These are phyloP conservation scores for Falco berigora DNA, from an alignment of 2,797 vertebrate genomes.

Conservation along the genomic window DNA sequence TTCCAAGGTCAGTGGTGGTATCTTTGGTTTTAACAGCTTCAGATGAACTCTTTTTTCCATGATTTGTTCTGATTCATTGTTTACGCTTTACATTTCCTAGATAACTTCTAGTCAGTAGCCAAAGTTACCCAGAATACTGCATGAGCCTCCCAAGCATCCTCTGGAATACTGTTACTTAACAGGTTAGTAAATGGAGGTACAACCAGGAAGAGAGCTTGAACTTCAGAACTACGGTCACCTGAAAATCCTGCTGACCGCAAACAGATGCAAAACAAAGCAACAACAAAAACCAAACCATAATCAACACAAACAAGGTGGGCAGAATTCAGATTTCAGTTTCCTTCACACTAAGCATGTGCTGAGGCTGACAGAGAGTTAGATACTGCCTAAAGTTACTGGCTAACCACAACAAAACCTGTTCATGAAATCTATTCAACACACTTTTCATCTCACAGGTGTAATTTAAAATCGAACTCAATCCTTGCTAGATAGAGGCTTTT, in stretches of 20 bases:
- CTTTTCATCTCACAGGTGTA: neutral
- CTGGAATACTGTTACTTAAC: neutral
- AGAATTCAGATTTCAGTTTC: neutral
- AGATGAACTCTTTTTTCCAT: neutral
- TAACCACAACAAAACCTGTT: neutral
- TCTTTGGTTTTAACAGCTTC: neutral
- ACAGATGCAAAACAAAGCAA: neutral
- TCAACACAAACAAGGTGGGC: neutral
- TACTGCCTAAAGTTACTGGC: neutral
- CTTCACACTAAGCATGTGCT: rapidly evolving
- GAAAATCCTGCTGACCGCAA: neutral
- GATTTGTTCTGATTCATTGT: neutral
- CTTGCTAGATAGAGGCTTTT: neutral
- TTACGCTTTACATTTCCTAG: neutral
- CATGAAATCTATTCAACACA: rapidly evolving
- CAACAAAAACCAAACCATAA: neutral
- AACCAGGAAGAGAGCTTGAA: neutral
- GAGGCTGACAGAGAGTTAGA: neutral
- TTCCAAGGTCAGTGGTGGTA: neutral
- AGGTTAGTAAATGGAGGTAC: neutral
- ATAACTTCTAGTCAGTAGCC: neutral
- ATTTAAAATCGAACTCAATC: neutral
- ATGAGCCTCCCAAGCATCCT: neutral
- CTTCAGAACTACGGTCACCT: neutral
- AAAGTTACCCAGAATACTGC: neutral